Percentiles rank a stretch among this genome's conserved stretches.
phyloP scores from a whole-genome alignment of 2,113 vertebrate species.

The Geococcyx californianus region DNA sequence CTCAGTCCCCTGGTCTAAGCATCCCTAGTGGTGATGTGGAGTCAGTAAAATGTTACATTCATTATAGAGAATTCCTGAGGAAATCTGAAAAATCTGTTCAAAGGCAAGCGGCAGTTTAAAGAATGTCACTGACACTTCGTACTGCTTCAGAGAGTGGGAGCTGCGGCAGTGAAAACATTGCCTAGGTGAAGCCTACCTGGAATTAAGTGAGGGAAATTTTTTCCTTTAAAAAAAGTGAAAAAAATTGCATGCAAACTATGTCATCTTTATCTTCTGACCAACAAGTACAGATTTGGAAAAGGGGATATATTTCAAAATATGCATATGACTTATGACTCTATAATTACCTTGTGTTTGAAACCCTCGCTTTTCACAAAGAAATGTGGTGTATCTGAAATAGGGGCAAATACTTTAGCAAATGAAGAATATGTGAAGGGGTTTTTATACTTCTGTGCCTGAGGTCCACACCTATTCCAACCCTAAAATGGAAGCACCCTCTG shows the following conservation, averaged over 20 bases:
- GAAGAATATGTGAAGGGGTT: not conserved
- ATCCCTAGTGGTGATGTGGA: not conserved
- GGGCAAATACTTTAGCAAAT: not conserved
- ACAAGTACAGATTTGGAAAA: not conserved
- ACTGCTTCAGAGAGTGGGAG: not conserved
- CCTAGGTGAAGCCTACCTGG: not conserved
- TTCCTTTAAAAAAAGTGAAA: not conserved
- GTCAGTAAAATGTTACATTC: constrained; percentile 25
- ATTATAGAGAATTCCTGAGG: constrained; percentile 31
- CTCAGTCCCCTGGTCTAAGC: not conserved
- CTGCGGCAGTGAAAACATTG: not conserved
- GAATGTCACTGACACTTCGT: not conserved
- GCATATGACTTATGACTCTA: not conserved
- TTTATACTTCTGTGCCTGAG: not conserved
- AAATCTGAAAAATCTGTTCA: constrained; percentile 29
- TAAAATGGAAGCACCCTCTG: constrained; percentile 73
- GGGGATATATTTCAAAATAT: not conserved
- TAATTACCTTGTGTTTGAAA: not conserved
- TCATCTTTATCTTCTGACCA: not conserved
- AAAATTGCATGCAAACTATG: not conserved
- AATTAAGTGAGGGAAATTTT: not conserved
- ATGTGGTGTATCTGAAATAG: not conserved
- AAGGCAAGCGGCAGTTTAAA: constrained; percentile 42
- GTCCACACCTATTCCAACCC: constrained; percentile 5
- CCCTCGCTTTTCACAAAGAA: not conserved